Base-by-base conservation (phyloP, 1,140 invertebrate genomes). In the Zaprionus ghesquierei region DNA sequence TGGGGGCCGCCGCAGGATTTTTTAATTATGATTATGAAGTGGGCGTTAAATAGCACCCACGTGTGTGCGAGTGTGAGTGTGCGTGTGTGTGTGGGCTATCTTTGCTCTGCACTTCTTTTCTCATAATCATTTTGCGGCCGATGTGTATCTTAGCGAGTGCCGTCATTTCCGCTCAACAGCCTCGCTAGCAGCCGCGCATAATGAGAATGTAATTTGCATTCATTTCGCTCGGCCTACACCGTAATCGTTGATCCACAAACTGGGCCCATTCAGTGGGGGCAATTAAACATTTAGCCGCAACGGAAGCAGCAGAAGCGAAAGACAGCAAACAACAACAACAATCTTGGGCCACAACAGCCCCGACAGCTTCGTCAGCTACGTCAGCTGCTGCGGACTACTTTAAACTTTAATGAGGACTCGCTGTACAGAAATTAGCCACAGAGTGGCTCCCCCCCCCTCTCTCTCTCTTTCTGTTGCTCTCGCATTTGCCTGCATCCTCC, bases 21-120 rank as follows among this genome's bases (percentile, higher is more conserved):
- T 77, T 86, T 86, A 85, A 85, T 86, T 85, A 86, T 85, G 74
- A 64, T 86, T 79, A 86, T 81, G 75, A 86, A 78, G 75, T 81
- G 60, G 72, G 61, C 69, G 60, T 64, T 55, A 50, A 62, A 55
- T 69, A 51, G 31, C 58, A 15, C 58, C 44, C 33, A 33, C 25
- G 41, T 41, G 15, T 51, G 38, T 35, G 38, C 27, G 44, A 25
- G 38, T 60, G 23, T 49, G 58, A 54, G 41, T 27, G 38, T 50
- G 35, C 59, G 61, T 65, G 23, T 41, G 51, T 54, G 44, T 44
- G 31, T 29, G 18, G 50, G 27, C n/a, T 46, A 65, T 46, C 62
- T 68, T 68, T 66, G 13, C 69, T 73, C 56, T 69, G 41, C 63
- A 68, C 55, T 61, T 54, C 61, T 54, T 59, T 69, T 49, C 41